phyloP scores from a whole-genome alignment of 2,797 vertebrate species.

The Danionella dracula region DNA sequence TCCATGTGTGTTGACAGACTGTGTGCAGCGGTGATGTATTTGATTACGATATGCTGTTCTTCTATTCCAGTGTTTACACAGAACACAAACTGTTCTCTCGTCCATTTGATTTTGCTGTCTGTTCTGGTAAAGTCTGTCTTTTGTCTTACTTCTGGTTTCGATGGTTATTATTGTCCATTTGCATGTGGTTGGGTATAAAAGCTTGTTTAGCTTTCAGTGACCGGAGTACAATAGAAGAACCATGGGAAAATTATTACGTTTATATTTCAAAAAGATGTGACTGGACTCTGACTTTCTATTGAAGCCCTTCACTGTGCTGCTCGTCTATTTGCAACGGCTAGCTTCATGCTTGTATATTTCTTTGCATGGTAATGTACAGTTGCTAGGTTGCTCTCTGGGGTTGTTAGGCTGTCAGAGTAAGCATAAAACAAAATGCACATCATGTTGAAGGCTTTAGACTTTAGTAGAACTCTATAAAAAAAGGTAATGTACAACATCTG shows the following conservation, averaged over 20 bases:
- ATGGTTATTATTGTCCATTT: neutral
- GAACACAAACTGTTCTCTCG: conserved; percentile 4
- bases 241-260: neutral
- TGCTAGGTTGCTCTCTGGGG: neutral
- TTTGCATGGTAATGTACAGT: neutral
- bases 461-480: no score
- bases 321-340: no score
- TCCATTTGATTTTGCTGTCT: neutral
- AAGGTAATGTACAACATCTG: no score
- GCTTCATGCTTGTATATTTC: neutral
- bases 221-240: neutral
- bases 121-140: neutral
- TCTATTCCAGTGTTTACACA: conserved; percentile 13
- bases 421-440: no score
- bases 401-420: no score
- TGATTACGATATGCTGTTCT: conserved; percentile 11
- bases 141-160: neutral
- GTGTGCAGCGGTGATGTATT: conserved; percentile 6
- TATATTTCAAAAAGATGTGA: neutral
- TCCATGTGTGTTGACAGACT: conserved; percentile 9
- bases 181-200: neutral
- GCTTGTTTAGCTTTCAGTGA: neutral
- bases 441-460: no score
- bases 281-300: neutral
- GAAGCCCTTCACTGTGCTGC: no score